phyloP scores from a whole-genome alignment of 2,797 vertebrate species.

The Melanotaenia maccullochi region DNA sequence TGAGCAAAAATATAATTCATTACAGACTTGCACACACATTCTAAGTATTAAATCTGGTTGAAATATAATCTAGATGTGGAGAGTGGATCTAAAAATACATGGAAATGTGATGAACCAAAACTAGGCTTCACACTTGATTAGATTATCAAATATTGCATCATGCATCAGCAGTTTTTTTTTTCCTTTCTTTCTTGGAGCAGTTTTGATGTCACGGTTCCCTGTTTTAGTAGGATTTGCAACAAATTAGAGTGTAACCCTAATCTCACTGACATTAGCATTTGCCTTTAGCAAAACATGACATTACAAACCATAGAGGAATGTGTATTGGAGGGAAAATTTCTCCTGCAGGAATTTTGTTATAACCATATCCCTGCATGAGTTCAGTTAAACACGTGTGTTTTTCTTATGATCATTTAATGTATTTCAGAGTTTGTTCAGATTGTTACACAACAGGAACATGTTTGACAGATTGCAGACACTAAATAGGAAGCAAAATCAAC shows the following conservation, averaged over 20 bases:
- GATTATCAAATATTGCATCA: conserved; percentile 64
- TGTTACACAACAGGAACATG: neutral
- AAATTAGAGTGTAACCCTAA: conserved; percentile 12
- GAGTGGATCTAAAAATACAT: conserved; percentile 53
- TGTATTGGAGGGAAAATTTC: neutral
- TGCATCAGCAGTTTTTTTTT: conserved; percentile 18
- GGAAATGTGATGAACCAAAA: conserved; percentile 41
- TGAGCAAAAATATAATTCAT: conserved; percentile 4
- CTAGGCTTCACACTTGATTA: conserved; percentile 48
- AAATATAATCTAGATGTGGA: conserved; percentile 48
- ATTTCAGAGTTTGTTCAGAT: neutral
- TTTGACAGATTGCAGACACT: neutral
- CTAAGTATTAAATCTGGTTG: conserved; percentile 47
- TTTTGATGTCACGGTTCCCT: conserved; percentile 4
- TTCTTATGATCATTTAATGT: neutral
- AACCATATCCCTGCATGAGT: neutral
- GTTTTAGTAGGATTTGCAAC: conserved; percentile 16
- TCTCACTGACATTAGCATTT: neutral
- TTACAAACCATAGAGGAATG: neutral
- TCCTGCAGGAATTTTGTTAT: neutral
- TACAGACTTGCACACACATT: conserved; percentile 18
- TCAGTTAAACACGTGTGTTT: neutral
- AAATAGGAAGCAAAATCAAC: neutral
- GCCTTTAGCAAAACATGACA: conserved; percentile 8
- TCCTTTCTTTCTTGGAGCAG: neutral